Evolutionary conservation across 1,140 invertebrate species (phyloP).

Genomic region (Panagrolaimus sp.): DNA sequence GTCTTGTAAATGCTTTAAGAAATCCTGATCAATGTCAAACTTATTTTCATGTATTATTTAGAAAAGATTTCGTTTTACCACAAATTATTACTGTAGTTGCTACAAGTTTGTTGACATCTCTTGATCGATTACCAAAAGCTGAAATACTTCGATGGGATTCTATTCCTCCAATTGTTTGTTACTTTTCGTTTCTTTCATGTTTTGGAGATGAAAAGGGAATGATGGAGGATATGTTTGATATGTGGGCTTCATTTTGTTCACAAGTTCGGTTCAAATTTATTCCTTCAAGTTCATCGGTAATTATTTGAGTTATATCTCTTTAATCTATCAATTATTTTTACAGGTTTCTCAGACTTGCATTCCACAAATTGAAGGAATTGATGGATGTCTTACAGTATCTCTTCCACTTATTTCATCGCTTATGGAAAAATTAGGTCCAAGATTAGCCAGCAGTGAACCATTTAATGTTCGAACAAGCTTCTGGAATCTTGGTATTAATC

Average conservation of each 20-base stretch:
- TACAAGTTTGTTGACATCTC: constrained; percentile 27
- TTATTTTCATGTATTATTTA: constrained; percentile 45
- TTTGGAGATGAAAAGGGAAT: constrained; percentile 43
- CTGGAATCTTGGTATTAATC: constrained; percentile 52
- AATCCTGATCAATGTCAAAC: constrained; percentile 32
- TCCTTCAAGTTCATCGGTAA: constrained; percentile 33
- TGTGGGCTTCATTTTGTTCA: constrained; percentile 34
- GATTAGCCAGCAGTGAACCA: constrained; percentile 25
- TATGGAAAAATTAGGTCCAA: constrained; percentile 34
- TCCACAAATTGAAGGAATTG: constrained; percentile 32
- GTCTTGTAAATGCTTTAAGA: constrained; percentile 26
- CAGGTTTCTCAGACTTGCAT: constrained; percentile 44
- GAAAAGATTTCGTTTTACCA: constrained; percentile 36
- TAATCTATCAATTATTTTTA: constrained; percentile 8
- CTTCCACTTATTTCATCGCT: constrained; percentile 44
- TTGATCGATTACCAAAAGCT: constrained; percentile 22
- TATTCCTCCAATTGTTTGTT: constrained; percentile 29
- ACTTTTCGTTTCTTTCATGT: constrained; percentile 40
- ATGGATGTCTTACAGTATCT: constrained; percentile 30
- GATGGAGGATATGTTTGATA: constrained; percentile 44
- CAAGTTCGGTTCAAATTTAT: constrained; percentile 39
- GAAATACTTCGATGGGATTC: constrained; percentile 13
- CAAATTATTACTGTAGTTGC: constrained; percentile 36
- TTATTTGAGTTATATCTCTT: neutral
- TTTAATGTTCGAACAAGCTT: constrained; percentile 42